These are phyloP conservation scores for Shinisaurus crocodilurus DNA, from an alignment of 2,113 vertebrate species.

Conservation along the genomic window DNA sequence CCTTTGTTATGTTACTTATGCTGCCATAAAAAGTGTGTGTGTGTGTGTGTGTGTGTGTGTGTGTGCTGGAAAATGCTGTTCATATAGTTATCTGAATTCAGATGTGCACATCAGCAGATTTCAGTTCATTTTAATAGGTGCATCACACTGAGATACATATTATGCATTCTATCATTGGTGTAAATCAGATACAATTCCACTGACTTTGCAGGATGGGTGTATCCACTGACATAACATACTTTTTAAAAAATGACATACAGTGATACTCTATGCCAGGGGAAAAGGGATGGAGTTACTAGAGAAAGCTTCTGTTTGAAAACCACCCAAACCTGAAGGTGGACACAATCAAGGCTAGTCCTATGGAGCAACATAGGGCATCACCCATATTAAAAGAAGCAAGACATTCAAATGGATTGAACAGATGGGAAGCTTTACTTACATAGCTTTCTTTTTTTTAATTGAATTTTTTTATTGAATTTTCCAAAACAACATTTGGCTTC, in stretches of 20 bases:
- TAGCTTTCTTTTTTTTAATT: too few relatives aligned
- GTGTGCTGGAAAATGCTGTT: too few relatives aligned
- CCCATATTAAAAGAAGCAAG: background rate
- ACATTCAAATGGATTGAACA: background rate
- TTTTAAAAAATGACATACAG: background rate
- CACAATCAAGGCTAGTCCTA: background rate
- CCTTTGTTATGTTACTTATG: background rate
- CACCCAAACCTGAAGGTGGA: background rate
- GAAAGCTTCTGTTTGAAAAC: background rate
- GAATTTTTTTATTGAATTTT: too few relatives aligned
- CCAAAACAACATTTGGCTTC: too few relatives aligned
- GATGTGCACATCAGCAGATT: background rate
- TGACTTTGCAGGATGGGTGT: background rate
- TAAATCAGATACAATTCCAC: background rate
- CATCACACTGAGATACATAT: background rate
- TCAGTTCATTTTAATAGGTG: background rate
- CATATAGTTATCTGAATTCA: background rate
- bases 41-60: too few relatives aligned
- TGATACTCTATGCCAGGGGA: background rate
- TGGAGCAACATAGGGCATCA: background rate
- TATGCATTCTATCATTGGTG: background rate
- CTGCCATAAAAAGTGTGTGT: background rate
- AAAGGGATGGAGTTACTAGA: too few relatives aligned
- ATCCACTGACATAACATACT: background rate
- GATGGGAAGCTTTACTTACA: constrained; percentile 12